Base-by-base conservation (phyloP, 2,113 vertebrate species). In the Neolamprologus sp. region DNA sequence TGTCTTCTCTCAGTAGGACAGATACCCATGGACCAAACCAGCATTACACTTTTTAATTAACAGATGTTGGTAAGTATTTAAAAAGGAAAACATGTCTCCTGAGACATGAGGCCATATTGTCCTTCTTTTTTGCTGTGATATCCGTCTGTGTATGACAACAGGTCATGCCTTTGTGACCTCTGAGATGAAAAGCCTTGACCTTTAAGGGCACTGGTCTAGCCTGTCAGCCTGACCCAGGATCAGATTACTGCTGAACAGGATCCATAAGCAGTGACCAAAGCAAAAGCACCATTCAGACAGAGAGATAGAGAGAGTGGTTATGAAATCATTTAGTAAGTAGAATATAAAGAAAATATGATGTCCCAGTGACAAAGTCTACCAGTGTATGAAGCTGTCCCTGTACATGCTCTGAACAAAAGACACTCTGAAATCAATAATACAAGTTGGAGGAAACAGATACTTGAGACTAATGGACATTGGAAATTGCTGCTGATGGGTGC, bases 381-480 rank as follows among this genome's bases (percentile, higher is more conserved):
- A 11, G 33, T 91, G 89, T 94, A 95, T 93, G 23, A 95, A 93
- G 86, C 78, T 42, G 96, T 95, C 96, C 80, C 23, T 53, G 87
- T 42, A 92, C 81, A 65, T 58, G 86, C 95, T 94, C 93, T 94
- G 94, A 88, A 87, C 86, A 89, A 91, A 94, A 95, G 94, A 93
- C 90, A 85, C 85, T 79, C 87, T 14, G 31, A 96, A 97, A 97
- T 98, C 97, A 95, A 98, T 98, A 96, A 85, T 87, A 95, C 80
- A 95, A 96, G 95, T 95, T 94, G 86, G 93, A 96, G 92, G 96
- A 96, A 96, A 97, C 91, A 96, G 97, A 98, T 97, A 98, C 82
- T 93, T 94, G 97, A 98, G 94, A 96, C 97, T 98, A 98, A 98
- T 98, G 97, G 98, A 97, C 89, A 45, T 87, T 80, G 96, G 96